These are phyloP conservation scores for Hemithea aestivaria DNA, from an alignment of 2,888 invertebrate genomes.

Conservation along the genomic window DNA sequence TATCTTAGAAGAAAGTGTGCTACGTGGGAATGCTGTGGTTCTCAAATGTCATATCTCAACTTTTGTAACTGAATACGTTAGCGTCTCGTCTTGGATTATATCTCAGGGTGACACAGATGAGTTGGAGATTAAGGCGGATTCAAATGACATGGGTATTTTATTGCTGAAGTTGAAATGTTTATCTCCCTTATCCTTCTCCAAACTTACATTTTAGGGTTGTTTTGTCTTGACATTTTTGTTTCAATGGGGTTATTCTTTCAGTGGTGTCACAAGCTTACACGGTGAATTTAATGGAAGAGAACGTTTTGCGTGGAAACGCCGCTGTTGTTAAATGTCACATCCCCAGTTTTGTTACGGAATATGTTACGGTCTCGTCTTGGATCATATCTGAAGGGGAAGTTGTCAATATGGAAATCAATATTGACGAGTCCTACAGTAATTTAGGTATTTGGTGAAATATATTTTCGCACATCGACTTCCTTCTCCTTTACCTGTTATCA, in stretches of 20 bases:
- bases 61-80: conserved; percentile 94
- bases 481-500: conserved; percentile 23
- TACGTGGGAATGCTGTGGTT: conserved; percentile 93
- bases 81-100: conserved; percentile 91
- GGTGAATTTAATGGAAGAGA: conserved; percentile 95
- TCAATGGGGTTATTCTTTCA: conserved; percentile 67
- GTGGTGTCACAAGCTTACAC: conserved; percentile 93
- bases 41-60: conserved; percentile 96
- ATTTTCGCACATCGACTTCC: conserved; percentile 8
- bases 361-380: conserved; percentile 92
- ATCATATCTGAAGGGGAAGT: conserved; percentile 87
- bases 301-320: conserved; percentile 92
- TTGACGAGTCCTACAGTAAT: conserved; percentile 48
- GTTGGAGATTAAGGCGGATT: conserved; percentile 70
- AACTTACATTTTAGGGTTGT: neutral
- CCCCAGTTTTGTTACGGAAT: conserved; percentile 95
- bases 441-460: conserved; percentile 47
- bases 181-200: conserved; percentile 26
- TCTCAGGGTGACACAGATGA: conserved; percentile 80
- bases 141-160: conserved; percentile 61
- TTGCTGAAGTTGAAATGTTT: conserved; percentile 11
- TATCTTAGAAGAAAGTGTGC: conserved; percentile 94
- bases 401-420: conserved; percentile 59
- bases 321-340: conserved; percentile 95
- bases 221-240: neutral